Base-by-base conservation (phyloP, 2,888 invertebrate species). In the Andricus curvator region DNA sequence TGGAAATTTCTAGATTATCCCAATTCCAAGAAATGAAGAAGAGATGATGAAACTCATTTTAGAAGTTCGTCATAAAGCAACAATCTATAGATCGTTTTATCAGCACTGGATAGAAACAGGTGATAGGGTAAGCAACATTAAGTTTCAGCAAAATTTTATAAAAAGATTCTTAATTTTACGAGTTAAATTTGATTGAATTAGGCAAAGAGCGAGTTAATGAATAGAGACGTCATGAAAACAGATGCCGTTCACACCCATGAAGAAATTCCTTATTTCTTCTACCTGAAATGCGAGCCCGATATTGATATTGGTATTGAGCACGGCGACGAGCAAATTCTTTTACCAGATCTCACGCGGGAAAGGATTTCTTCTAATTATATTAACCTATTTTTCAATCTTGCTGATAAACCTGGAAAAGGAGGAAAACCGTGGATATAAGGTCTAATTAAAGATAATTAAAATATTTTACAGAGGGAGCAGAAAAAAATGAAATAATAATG, bases 361-460 rank as follows among this genome's bases (percentile, higher is more conserved):
- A 84, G 70, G 81, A 85, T 88, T 65, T 84, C 83, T 64, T 79
- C 79, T 70, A 81, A 85, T 68, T 85, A 83, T 74, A 81, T 80
- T 64, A 80, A 83, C 67, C 82, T 86, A 77, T 86, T 86, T 82
- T 88, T 86, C 80, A 86, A 87, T 80, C 85, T 86, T 33, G 79
- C 80, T 48, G 86, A 88, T 79, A 88, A 86, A 65, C 85, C 86
- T 5, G 85, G 80, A 67, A 74, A 74, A 77, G 62, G 62, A 9
- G 64, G 64, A 17, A 78, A 78, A 44, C 56, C 68, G 13, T 67
- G 68, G 68, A 60, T 68, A 17, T 60, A 68, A 78, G 51, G 3
- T 29, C 20, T 70, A 20, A 33, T 20, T 13, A n/a, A 48, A 74
- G 13, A 74, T 29, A 62, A 25, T 15, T 11, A 15, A 25, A 25